Base-by-base conservation (phyloP, 1,140 invertebrate species). In the Temnothorax longispinosus region DNA sequence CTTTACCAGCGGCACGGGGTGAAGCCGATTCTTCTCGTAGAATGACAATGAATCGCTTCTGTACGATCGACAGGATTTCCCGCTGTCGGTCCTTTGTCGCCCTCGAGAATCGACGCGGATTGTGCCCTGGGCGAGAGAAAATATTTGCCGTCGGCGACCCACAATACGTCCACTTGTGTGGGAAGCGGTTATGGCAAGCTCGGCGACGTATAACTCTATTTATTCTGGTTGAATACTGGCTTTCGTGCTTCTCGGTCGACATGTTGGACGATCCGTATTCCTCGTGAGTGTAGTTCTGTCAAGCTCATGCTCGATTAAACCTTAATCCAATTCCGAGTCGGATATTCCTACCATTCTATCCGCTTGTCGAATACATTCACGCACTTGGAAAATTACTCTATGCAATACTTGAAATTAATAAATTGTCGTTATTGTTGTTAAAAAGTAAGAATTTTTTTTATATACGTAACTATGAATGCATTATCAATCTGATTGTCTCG, bases 11-110 rank as follows among this genome's bases (percentile, higher is more conserved):
- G 74, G 82, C 82, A 85, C 82, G 74, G 75, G 82, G 82, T 85
- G 47, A 78, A 54, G 82, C 74, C 47, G 60, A 78, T 76, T 78
- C 82, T 65, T 85, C 41, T 35, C 82, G 82, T 50, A 78, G 80
- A 60, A 77, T 44, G 80, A 84, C 80, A 60, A 60, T 84, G 80
- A 84, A 74, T 67, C 88, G 91, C 88, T 90, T 86, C 89, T 88
- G 87, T 77, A 54, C 62, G 88, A 87, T 76, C 90, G 91, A 93
- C 88, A 90, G 85, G 91, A 92, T 91, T 92, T 90, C 89, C 92
- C 86, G 90, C 92, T 92, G 92, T 89, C 91, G 92, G 89, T 85
- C 88, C 90, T 92, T 92, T 92, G 89, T 92, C 89, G 88, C 87
- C 77, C 84, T 78, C 77, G 75, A 89, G 86, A 89, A 91, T 93